These are phyloP conservation scores for Cinclus mexicanus DNA, from an alignment of 2,113 vertebrate species.

Conservation along the genomic window DNA sequence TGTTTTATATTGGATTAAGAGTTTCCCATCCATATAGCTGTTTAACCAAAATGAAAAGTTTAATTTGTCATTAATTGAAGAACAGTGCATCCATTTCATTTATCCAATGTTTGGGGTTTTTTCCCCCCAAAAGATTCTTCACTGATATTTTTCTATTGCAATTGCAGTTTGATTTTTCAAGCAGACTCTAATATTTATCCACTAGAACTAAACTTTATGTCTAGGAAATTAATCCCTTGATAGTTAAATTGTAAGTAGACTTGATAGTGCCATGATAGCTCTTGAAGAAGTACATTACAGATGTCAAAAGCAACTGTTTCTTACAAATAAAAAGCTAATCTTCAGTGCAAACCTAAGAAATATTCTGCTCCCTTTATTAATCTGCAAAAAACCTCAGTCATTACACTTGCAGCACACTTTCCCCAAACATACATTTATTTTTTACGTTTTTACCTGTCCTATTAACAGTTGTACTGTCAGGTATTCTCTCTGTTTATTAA, in stretches of 20 bases:
- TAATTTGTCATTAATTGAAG: background rate
- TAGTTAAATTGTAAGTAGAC: background rate
- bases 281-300: background rate
- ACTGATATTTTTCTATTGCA: background rate
- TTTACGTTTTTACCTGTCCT: background rate
- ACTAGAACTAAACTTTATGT: background rate
- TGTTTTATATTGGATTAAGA: background rate
- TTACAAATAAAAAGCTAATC: background rate
- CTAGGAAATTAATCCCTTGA: constrained; percentile 19
- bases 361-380: background rate
- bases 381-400: background rate
- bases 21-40: background rate
- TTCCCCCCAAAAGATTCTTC: background rate
- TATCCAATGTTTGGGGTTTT: background rate
- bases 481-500: background rate
- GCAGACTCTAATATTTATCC: background rate
- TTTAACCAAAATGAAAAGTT: background rate
- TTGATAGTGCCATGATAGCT: background rate
- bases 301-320: background rate
- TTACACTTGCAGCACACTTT: background rate
- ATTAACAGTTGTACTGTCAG: background rate
- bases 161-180: background rate
- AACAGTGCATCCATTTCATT: background rate
- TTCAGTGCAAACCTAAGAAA: background rate
- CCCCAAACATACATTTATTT: background rate